Conservation (phyloP, 1,140 invertebrate genomes). For the Drosophila ananassae region DNA sequence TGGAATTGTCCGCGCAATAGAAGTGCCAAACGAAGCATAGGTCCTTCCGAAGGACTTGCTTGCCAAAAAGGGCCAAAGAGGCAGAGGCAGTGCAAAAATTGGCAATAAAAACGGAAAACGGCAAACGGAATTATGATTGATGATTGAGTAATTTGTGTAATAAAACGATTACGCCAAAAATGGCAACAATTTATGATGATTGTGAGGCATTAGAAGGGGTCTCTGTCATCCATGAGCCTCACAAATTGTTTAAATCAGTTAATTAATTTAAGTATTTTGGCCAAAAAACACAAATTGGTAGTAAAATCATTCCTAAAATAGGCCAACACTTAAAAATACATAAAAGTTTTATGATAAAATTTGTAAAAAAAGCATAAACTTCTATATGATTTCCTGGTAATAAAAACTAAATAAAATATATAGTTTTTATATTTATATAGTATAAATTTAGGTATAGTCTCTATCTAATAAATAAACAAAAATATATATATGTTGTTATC, state of each 20-base stretch:
- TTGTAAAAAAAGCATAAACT: too few species aligned
- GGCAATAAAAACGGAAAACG: constrained; percentile 44
- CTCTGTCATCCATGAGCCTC: background rate
- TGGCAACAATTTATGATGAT: constrained; percentile 29
- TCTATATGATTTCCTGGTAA: too few species aligned
- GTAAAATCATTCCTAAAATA: too few species aligned
- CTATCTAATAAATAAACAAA: too few species aligned
- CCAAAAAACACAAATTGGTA: too few species aligned
- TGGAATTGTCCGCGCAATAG: constrained; percentile 18
- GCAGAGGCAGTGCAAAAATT: constrained; percentile 36
- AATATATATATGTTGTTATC: too few species aligned
- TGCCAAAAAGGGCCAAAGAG: background rate
- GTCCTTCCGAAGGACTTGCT: background rate
- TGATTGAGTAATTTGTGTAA: constrained; percentile 49
- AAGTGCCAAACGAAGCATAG: constrained; percentile 17
- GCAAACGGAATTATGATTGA: constrained; percentile 38
- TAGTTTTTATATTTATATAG: too few species aligned
- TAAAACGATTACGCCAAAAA: constrained; percentile 50
- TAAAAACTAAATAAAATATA: too few species aligned
- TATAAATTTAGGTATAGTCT: too few species aligned
- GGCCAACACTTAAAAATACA: too few species aligned
- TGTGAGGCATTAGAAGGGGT: constrained; percentile 2
- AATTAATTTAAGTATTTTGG: too few species aligned
- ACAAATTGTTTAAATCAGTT: background rate
- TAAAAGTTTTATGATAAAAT: too few species aligned